Evolutionary conservation across 2,888 invertebrate species (phyloP).

Genomic region (Scelioninae gen. 2): DNA sequence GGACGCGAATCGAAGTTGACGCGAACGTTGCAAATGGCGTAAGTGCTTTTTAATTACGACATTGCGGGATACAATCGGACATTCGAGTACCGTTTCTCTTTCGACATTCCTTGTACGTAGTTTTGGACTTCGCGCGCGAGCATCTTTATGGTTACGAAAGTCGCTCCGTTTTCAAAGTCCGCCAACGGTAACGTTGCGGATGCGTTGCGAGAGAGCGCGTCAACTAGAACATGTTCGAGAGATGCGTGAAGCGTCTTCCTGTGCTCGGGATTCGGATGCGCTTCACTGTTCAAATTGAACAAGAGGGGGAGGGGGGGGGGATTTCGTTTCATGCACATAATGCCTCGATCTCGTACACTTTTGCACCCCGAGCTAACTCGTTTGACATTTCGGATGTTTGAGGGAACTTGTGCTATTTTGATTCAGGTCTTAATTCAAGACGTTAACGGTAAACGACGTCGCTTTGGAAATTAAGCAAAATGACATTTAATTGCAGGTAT

Average conservation of each 20-base stretch:
- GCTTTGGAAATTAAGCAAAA: no score
- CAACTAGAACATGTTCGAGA: constrained; percentile 15
- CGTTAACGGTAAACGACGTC: no score
- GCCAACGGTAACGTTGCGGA: constrained; percentile 10
- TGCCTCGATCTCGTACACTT: no score
- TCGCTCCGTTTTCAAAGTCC: constrained; percentile 39
- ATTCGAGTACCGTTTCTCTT: constrained; percentile 55
- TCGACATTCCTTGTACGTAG: constrained; percentile 42
- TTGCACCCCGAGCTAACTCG: no score
- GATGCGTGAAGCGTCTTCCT: constrained; percentile 13
- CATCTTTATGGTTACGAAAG: constrained; percentile 51
- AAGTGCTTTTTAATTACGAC: constrained; percentile 45
- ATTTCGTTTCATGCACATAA: no score
- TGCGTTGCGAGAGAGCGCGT: constrained; percentile 21
- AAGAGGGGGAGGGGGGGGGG: no score
- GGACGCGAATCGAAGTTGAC: no score
- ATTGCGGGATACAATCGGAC: constrained; percentile 52
- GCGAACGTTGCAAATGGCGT: constrained; percentile 39
- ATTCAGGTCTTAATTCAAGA: no score
- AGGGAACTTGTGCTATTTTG: no score
- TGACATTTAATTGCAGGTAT: no score
- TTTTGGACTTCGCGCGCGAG: constrained; percentile 49
- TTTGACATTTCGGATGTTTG: no score
- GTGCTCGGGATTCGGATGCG: constrained; percentile 9
- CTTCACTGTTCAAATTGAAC: no score